Base-by-base conservation (phyloP, 1,140 invertebrate species). In the Drosophila biarmipes region DNA sequence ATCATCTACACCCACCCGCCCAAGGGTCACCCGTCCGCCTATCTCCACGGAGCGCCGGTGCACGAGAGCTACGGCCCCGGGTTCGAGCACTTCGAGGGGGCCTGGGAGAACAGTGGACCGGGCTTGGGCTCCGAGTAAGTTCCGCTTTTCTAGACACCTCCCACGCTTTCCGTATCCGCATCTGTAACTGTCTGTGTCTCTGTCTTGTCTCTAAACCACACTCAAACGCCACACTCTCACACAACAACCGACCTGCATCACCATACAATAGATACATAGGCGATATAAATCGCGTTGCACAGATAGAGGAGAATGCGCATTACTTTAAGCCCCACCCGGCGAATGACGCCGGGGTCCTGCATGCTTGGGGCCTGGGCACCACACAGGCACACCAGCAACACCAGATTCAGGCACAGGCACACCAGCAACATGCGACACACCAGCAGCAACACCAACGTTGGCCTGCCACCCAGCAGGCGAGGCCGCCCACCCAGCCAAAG, bases 51-150 rank as follows among this genome's bases (percentile, higher is more conserved):
- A 5, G 80, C 87, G 6, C 90, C 86, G 1, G 71, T 90, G 14
- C 91, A 92, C 37, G 91, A 92, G 48, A 80, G 45, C 40, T 77
- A 91, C 6, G 82, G 90, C 6, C 72, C 93, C 89, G 55, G 92
- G 17, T 73, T 80, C 58, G 84, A 91, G 61, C 91, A 91, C 51
- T 81, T 79, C 42, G 90, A 91, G 46, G 75, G 74, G 71, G 78
- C 93, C 91, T 94, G 94, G 93, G 93, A 93, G 72, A 92, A 93
- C 17, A 94, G 93, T 38, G 94, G 94, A 40, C 94, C 94, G 4
- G 93, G 94, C 11, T 79, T 94, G 73, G 94, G 94, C 11, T 93
- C 92, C 62, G 94, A 94, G 94, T 94, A 89, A 93, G 94, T 93
- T 40, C 27, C 21, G 7, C n/a, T 14, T 10, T n/a, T 54, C 31